A percentile compares a stretch with the other conserved stretches of the same genome.
These are phyloP conservation scores for Aphis gossypii DNA, from an alignment of 1,140 invertebrate genomes.

Conservation along the genomic window DNA sequence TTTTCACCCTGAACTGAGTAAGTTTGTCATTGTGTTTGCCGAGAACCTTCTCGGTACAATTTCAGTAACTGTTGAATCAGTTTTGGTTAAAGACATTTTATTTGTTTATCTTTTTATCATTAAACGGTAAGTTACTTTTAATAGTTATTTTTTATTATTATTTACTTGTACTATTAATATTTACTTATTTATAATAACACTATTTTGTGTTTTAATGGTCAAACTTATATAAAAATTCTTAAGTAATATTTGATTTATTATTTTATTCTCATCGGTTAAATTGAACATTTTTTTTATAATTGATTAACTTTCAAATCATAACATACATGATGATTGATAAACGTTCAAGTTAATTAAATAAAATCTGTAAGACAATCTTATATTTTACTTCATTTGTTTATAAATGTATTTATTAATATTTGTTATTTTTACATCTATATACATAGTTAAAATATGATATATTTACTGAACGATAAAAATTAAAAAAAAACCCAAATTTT, in stretches of 20 bases:
- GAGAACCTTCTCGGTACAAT: slow-evolving; percentile 45
- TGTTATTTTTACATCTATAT: too few species aligned
- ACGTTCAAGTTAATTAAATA: background rate
- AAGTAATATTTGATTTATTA: background rate
- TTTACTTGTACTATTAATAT: background rate
- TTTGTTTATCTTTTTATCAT: slow-evolving; percentile 11
- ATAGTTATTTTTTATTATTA: too few species aligned
- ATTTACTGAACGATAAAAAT: background rate
- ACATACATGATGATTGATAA: background rate
- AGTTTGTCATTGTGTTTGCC: slow-evolving; percentile 40
- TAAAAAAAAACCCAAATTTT: background rate
- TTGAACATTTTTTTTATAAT: background rate
- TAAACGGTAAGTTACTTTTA: slow-evolving; percentile 29
- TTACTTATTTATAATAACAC: background rate
- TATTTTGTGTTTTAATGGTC: background rate
- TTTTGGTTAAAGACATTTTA: slow-evolving; percentile 8
- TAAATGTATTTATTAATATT: too few species aligned
- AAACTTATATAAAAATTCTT: background rate
- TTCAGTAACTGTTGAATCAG: slow-evolving; percentile 32
- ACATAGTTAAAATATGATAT: background rate
- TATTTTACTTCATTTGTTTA: background rate
- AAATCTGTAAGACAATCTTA: background rate
- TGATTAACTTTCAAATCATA: background rate
- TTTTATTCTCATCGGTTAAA: background rate
- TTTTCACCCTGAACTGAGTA: slow-evolving; percentile 30